A percentile compares a stretch with the other conserved stretches of the same genome.
These are phyloP conservation scores for Adelosebastes latens DNA, from an alignment of 2,797 vertebrate genomes.

Conservation along the genomic window DNA sequence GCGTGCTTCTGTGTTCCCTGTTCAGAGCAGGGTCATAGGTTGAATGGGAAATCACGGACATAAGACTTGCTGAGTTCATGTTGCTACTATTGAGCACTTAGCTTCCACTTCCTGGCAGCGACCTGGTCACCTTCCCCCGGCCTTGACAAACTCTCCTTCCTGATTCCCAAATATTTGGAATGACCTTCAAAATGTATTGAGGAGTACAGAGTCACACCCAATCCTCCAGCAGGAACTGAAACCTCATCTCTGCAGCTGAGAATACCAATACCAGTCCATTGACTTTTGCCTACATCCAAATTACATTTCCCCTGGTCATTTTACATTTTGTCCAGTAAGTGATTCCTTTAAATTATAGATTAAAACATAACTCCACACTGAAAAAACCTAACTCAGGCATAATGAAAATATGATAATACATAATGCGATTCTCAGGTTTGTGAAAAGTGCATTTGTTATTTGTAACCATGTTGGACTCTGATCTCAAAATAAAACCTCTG, in stretches of 20 bases:
- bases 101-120: conserved; percentile 35
- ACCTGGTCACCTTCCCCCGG: conserved; percentile 42
- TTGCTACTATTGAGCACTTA: conserved; percentile 23
- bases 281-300: neutral
- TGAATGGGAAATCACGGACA: conserved; percentile 41
- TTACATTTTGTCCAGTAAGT: neutral
- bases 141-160: conserved; percentile 37
- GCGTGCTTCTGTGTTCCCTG: conserved; percentile 13
- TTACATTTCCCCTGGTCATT: neutral
- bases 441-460: neutral
- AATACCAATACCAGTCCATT: neutral
- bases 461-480: neutral
- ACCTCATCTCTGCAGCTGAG: neutral
- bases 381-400: neutral
- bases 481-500: neutral
- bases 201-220: conserved; percentile 18
- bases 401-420: neutral
- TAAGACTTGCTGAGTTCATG: conserved; percentile 54
- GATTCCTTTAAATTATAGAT: neutral
- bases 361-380: neutral
- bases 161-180: conserved; percentile 27
- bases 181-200: conserved; percentile 28
- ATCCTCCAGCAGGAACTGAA: conserved; percentile 30
- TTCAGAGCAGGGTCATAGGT: conserved; percentile 30
- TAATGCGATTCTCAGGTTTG: neutral